These are phyloP conservation scores for Mus pahari DNA, from an alignment of 2,113 vertebrate species.

Conservation along the genomic window DNA sequence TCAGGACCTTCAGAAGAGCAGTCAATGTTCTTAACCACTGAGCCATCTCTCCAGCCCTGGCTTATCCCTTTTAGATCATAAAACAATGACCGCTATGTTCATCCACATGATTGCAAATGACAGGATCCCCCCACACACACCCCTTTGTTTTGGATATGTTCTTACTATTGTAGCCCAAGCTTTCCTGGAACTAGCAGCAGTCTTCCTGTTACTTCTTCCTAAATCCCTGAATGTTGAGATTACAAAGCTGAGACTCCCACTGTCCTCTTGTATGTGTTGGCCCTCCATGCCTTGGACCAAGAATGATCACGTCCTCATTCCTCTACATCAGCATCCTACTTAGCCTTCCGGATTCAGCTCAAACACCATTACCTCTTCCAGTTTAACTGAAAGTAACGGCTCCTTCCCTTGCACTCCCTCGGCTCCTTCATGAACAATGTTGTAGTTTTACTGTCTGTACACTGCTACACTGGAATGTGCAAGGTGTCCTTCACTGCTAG, in stretches of 20 bases:
- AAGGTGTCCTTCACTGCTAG: not conserved
- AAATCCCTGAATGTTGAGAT: not conserved
- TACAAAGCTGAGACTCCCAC: not conserved
- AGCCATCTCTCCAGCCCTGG: too few species aligned
- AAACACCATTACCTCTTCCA: not conserved
- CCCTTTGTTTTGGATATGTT: not conserved
- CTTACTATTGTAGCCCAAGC: not conserved
- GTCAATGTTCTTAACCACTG: too few species aligned
- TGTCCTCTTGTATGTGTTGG: not conserved
- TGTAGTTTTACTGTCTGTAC: not conserved
- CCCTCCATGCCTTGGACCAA: not conserved
- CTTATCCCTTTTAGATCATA: not conserved
- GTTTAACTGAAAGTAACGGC: not conserved
- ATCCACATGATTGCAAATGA: not conserved
- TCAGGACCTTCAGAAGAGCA: too few species aligned
- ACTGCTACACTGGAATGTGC: not conserved
- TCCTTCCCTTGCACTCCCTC: not conserved
- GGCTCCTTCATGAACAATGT: not conserved
- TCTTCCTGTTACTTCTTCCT: not conserved
- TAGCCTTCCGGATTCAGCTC: not conserved
- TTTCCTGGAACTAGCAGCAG: not conserved
- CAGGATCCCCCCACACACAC: not conserved
- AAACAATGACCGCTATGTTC: not conserved
- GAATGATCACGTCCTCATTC: not conserved
- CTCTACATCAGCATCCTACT: not conserved